phyloP scores from a whole-genome alignment of 1,140 invertebrate genomes.

The Drosophila lacertosa region DNA sequence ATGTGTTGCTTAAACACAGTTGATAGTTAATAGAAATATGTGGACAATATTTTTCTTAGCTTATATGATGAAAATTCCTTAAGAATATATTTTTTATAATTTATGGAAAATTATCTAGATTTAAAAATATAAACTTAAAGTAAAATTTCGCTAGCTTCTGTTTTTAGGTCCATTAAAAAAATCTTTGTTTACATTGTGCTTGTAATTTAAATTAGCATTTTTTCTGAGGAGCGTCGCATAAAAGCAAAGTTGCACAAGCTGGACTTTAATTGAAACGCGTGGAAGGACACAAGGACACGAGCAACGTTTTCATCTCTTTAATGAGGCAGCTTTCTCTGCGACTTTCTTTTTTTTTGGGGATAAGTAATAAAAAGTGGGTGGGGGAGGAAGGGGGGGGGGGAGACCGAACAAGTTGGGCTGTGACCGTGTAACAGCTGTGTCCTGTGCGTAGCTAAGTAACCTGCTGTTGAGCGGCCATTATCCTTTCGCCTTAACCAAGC shows the following conservation, averaged over 20 bases:
- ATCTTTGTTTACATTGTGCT: slow-evolving; percentile 36
- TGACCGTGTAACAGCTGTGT: slow-evolving; percentile 24
- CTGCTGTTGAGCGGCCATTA: slow-evolving; percentile 46
- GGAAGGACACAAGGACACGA: slow-evolving; percentile 13
- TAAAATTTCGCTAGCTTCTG: too few species aligned
- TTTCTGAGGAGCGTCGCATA: slow-evolving; percentile 11
- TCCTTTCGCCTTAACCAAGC: slow-evolving; percentile 69
- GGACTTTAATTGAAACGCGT: slow-evolving; percentile 45
- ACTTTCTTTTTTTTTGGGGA: slow-evolving; percentile 28
- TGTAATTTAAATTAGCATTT: slow-evolving; percentile 55
- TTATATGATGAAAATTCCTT: too few species aligned
- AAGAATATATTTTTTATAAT: too few species aligned
- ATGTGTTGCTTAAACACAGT: too few species aligned
- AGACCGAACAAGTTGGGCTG: slow-evolving; percentile 34
- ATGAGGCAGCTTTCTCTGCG: slow-evolving; percentile 24
- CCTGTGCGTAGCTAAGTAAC: slow-evolving; percentile 30
- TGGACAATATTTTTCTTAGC: too few species aligned
- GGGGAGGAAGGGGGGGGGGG: too few species aligned
- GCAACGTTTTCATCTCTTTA: slow-evolving; percentile 7
- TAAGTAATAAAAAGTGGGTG: slow-evolving; percentile 43
- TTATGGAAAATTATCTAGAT: too few species aligned
- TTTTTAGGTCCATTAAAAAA: too few species aligned
- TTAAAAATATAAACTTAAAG: too few species aligned
- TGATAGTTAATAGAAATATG: too few species aligned
- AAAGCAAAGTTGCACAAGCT: slow-evolving; percentile 47